These are phyloP conservation scores for Pseudomyrmex concolor DNA, from an alignment of 1,140 invertebrate genomes.

Conservation along the genomic window DNA sequence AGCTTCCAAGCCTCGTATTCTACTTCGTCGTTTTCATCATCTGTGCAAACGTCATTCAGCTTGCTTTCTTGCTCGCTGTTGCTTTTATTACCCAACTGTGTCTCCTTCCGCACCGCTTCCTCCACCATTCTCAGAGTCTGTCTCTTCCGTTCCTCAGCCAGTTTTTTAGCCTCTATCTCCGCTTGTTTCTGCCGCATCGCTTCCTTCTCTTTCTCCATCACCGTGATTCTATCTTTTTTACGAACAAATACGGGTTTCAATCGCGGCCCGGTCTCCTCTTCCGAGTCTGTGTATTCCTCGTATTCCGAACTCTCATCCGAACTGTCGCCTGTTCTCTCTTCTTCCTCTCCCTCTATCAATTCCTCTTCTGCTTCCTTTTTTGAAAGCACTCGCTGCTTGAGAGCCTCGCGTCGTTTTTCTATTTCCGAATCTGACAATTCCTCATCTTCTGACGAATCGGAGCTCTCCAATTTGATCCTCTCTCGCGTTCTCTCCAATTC, in stretches of 20 bases:
- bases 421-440: conserved; percentile 93
- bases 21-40: conserved; percentile 99
- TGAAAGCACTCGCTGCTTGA: conserved; percentile 89
- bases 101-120: conserved; percentile 93
- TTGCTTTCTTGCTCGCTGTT: conserved; percentile 88
- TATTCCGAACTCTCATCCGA: conserved; percentile 92
- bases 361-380: conserved; percentile 89
- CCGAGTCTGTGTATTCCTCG: conserved; percentile 95
- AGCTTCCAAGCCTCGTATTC: conserved; percentile 99
- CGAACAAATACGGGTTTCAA: conserved; percentile 99
- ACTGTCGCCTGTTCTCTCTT: conserved; percentile 92
- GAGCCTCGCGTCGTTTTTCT: conserved; percentile 90
- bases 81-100: conserved; percentile 80
- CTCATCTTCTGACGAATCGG: conserved; percentile 87
- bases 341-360: conserved; percentile 87
- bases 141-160: conserved; percentile 88
- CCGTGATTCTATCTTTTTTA: conserved; percentile 97
- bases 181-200: conserved; percentile 92
- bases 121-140: conserved; percentile 97
- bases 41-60: conserved; percentile 96
- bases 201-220: conserved; percentile 97
- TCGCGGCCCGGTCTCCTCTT: conserved; percentile 94
- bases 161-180: conserved; percentile 87
- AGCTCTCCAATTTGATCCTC: conserved; percentile 81
- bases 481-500: conserved; percentile 79